Base-by-base conservation (phyloP, 2,113 vertebrate genomes). In the Shinisaurus crocodilurus region DNA sequence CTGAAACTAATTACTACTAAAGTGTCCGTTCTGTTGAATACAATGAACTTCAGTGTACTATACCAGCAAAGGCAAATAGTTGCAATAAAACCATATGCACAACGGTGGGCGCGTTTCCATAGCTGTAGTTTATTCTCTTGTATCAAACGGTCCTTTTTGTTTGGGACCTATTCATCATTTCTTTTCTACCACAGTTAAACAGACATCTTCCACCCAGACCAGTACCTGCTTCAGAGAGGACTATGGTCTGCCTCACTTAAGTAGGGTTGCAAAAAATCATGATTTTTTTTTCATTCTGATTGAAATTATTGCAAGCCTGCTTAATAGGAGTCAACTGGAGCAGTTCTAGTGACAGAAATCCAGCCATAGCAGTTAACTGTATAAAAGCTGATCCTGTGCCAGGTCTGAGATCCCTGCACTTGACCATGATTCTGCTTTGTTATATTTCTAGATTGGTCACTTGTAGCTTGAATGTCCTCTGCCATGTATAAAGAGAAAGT, bases 1-100 rank as follows among this genome's bases (percentile, higher is more conserved):
- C 96, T n/a, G n/a, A n/a, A n/a, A n/a, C 89, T 95, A 85, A 91
- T 93, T 92, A 95, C 89, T 95, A 80, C 63, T 95, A 93, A 96
- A 93, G 94, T 96, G 92, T 96, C 92, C 90, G 95, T 97, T 50
- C 96, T 92, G 93, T 94, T 95, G 93, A 97, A 96, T 95, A 96
- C 96, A 97, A 91, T 95, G 81, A 94, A 82, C 89, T 93, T 45
- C 91, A 95, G 92, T 97, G 82, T 96, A 94, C 93, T 0, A 93
- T 95, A 95, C 92, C 92, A 89, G 95, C 94, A 84, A 90, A 96
- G 91, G 93, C 90, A 94, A 89, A 93, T 89, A 96, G 95, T 94
- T 91, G 92, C 82, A 97, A 97, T 97, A 96, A 97, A 63, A 96
- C 93, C 76, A 87, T 86, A 89, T 15, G 90, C 93, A 95, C 90